Percentiles rank a stretch among this genome's conserved stretches.
Conservation (phyloP, 2,888 invertebrate genomes). For the Chymomyza procnemis region DNA sequence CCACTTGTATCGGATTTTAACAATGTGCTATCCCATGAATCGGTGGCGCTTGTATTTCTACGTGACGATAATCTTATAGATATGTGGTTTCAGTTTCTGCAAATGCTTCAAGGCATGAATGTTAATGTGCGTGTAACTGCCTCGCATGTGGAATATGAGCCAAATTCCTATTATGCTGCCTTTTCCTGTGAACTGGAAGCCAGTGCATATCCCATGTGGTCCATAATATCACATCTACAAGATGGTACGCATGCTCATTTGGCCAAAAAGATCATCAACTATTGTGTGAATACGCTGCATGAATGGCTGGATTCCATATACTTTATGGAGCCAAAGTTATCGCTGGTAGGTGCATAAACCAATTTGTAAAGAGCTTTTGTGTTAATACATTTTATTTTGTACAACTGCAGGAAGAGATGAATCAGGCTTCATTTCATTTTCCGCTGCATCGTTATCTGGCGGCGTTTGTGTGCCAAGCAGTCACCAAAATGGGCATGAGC, state of each 20-base stretch:
- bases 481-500: slow-evolving; percentile 87
- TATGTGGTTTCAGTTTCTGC: slow-evolving; percentile 97
- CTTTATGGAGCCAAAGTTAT: slow-evolving; percentile 83
- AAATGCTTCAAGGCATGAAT: slow-evolving; percentile 99
- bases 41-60: slow-evolving; percentile 93
- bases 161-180: slow-evolving; percentile 97
- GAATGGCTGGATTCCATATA: slow-evolving; percentile 93
- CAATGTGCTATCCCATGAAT: slow-evolving; percentile 95
- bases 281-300: slow-evolving; percentile 88
- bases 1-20: slow-evolving; percentile 97
- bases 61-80: slow-evolving; percentile 92
- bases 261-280: slow-evolving; percentile 86
- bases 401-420: slow-evolving; percentile 84
- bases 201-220: slow-evolving; percentile 99
- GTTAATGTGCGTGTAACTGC: slow-evolving; percentile 93
- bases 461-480: slow-evolving; percentile 90
- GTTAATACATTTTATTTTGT: not conserved
- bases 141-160: slow-evolving; percentile 97
- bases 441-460: slow-evolving; percentile 97
- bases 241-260: slow-evolving; percentile 86
- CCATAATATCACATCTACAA: slow-evolving; percentile 91
- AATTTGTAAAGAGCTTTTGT: not conserved
- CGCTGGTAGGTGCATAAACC: slow-evolving; percentile 48
- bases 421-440: slow-evolving; percentile 96
- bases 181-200: slow-evolving; percentile 98